Evolutionary conservation across 2,797 vertebrate species (phyloP).

Genomic region (Nasua narica): DNA sequence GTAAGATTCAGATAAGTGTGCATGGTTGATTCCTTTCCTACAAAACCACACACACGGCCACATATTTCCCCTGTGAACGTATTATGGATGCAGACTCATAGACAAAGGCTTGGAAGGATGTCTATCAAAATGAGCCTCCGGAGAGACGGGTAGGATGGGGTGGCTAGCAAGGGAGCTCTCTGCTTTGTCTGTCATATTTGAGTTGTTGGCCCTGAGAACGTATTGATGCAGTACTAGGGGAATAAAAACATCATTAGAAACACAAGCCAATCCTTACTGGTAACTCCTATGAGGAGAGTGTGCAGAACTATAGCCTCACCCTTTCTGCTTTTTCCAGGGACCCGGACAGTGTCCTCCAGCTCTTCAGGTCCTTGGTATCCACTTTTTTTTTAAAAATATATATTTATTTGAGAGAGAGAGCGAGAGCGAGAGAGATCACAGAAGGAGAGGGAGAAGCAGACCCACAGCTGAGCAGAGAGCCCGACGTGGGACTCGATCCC

Average conservation of each 20-base stretch:
- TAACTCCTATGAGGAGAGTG: neutral
- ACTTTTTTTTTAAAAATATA: no score
- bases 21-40: neutral
- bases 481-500: no score
- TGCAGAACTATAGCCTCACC: rapidly evolving
- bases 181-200: neutral
- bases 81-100: neutral
- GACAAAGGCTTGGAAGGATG: neutral
- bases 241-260: neutral
- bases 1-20: neutral
- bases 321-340: neutral
- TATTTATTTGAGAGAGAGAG: no score
- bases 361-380: neutral
- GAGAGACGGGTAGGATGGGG: neutral
- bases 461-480: no score
- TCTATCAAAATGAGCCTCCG: neutral
- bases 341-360: neutral
- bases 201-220: neutral
- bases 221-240: neutral
- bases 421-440: no score
- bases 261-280: neutral
- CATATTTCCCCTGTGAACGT: neutral
- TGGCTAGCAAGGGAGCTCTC: neutral
- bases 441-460: no score
- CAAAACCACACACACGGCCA: neutral